Conservation (phyloP, 2,113 vertebrate genomes). For the Pycnonotus jocosus region DNA sequence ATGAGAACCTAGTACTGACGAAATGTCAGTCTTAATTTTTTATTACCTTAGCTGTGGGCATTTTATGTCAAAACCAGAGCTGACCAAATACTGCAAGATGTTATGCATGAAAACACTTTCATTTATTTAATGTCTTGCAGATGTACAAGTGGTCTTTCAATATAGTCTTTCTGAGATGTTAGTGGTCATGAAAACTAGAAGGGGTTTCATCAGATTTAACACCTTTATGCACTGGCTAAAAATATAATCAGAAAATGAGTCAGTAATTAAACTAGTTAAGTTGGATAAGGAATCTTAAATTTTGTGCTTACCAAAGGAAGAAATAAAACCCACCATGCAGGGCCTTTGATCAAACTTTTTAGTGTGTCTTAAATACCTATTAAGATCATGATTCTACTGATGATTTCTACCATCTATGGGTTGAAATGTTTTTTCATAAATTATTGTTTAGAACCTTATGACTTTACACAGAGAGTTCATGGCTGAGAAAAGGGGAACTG, state of each 20-base stretch:
- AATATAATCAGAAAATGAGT: background rate
- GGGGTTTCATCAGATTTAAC: background rate
- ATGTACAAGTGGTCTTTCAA: background rate
- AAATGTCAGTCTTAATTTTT: constrained; percentile 57
- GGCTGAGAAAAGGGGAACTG: background rate
- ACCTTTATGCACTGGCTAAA: background rate
- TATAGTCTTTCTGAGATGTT: background rate
- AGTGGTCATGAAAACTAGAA: background rate
- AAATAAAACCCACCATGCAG: background rate
- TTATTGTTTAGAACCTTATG: background rate
- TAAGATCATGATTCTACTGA: background rate
- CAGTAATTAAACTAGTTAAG: background rate
- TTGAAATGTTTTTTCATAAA: background rate
- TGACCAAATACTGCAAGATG: background rate
- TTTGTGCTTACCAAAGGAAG: background rate
- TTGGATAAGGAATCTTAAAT: background rate
- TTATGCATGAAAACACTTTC: background rate
- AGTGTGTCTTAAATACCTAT: background rate
- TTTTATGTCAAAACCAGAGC: constrained; percentile 42
- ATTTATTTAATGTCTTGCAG: background rate
- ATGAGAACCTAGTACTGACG: background rate
- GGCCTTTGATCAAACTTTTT: background rate
- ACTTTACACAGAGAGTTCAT: background rate
- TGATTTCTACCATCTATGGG: background rate
- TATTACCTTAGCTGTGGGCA: constrained; percentile 32